Percentiles rank a stretch among this genome's conserved stretches.
Conservation (phyloP, 2,113 vertebrate species). For the Nycticebus coucang region DNA sequence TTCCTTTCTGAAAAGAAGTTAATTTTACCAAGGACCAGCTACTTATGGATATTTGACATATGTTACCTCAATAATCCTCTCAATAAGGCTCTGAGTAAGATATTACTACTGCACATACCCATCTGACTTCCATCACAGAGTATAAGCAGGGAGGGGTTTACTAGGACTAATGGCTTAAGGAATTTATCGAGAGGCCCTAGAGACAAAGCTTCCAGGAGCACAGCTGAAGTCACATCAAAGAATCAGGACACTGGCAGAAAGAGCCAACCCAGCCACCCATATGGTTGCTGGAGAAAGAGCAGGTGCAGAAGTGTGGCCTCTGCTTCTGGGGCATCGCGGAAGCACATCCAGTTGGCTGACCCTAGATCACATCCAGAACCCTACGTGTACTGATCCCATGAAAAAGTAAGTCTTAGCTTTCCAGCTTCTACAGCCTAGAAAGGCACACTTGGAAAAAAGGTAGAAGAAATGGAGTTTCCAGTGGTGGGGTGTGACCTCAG, state of each 20-base stretch:
- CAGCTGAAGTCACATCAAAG: background rate
- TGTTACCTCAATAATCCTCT: background rate
- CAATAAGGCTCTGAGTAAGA: background rate
- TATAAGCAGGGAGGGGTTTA: background rate
- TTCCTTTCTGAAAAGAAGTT: slow-evolving; percentile 17
- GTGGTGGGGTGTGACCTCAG: background rate
- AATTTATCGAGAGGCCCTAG: background rate
- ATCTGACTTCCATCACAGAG: background rate
- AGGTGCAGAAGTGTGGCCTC: background rate
- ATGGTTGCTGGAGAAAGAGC: background rate
- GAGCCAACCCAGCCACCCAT: background rate
- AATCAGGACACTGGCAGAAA: background rate
- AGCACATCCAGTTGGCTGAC: background rate
- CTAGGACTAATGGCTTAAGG: background rate
- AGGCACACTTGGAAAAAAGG: background rate
- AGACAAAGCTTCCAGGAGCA: background rate
- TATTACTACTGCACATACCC: background rate
- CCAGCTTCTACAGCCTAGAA: background rate
- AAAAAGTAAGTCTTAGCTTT: background rate
- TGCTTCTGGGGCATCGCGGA: background rate
- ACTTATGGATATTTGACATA: background rate
- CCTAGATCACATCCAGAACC: background rate
- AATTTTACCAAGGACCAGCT: background rate
- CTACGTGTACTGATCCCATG: background rate
- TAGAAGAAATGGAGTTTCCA: background rate